Base-by-base conservation (phyloP, 2,888 invertebrate genomes). In the Kuschelorhynchus macadamiae region DNA sequence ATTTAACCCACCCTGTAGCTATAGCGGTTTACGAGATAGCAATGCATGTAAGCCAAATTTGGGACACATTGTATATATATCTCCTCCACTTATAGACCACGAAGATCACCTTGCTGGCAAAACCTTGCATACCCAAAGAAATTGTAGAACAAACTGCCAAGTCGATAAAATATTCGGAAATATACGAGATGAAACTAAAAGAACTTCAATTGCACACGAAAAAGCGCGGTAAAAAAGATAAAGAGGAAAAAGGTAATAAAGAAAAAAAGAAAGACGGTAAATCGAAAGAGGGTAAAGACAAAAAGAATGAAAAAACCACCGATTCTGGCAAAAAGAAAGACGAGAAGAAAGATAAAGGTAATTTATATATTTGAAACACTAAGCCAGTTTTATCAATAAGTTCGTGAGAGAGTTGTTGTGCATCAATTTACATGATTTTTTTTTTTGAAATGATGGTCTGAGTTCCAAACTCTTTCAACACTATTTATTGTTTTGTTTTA, bases 161-260 rank as follows among this genome's bases (percentile, higher is more conserved):
- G 46, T 55, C 64, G 1, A 65, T 74, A 17, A 77, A 75, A 65
- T 74, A 74, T 55, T 44, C 67, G 0, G 72, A 76, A 67, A 65
- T 76, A 46, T 74, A 74, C 56, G 68, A 73, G 44, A 62, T 42
- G 44, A 74, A 71, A 61, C 52, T 65, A 25, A 50, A 57, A 25
- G 72, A 74, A 68, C 65, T 50, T 47, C 57, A 67, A 56, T 7
- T 21, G 2, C 25, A 16, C 52, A 8, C 46, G n/a, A 56, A 57
- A 17, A 39, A 41, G 30, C 1, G 4, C 7, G 41, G 16, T 11
- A 46, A 67, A 67, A 71, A 71, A 36, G 36, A 36, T 4, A 17
- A 44, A 30, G 46, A n/a, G 30, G 20, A 7, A 52, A 46, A 36
- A 30, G 16, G 4, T 25, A 49, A 52, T 16, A 57, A 62, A 25